Base-by-base conservation (phyloP, 2,888 invertebrate species). In the Troides oblongomaculatus region DNA sequence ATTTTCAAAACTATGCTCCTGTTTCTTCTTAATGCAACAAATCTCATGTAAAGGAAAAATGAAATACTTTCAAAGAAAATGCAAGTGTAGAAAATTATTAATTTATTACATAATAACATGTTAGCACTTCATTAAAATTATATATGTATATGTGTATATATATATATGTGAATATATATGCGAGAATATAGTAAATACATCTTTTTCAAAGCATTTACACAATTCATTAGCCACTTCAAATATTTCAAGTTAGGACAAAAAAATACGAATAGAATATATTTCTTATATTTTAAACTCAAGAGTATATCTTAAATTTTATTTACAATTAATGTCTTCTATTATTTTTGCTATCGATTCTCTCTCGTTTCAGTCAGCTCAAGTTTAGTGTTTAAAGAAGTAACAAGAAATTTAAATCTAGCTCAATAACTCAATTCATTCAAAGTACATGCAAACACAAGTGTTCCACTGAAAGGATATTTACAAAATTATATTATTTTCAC, bases 261-360 rank as follows among this genome's bases (percentile, higher is more conserved):
- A 60, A 36, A 36, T 46, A 46, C 46, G 14, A 46, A 46, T 25
- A 60, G 14, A 30, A 60, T 30, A 58, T 10, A 23, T 58, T 58
- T 58, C 57, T 58, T n/a, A 7, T 58, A 58, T 23, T 25, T 23
- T n/a, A 58, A 10, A 25, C 36, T 60, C 5, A 17, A 36, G 60
- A 30, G 25, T 60, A 25, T 36, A 25, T 23, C 60, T 60, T 60
- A 62, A 46, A 66, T 64, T 53, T 69, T 57, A 61, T 61, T 64
- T 64, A 53, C 60, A 69, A 60, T 62, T 59, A 43, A 64, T 62
- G 56, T 56, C 10, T 25, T 58, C 46, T 58, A 64, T 64, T 64
- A 50, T 60, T 57, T 43, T 62, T 62, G 36, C 69, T 69, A 69
- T 57, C 57, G 58, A 65, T 69, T 65, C 64, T 69, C 69, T 69